A percentile compares a stretch with the other conserved stretches of the same genome.
These are phyloP conservation scores for Xanthorhoe spadicearia DNA, from an alignment of 2,888 invertebrate genomes.

Conservation along the genomic window DNA sequence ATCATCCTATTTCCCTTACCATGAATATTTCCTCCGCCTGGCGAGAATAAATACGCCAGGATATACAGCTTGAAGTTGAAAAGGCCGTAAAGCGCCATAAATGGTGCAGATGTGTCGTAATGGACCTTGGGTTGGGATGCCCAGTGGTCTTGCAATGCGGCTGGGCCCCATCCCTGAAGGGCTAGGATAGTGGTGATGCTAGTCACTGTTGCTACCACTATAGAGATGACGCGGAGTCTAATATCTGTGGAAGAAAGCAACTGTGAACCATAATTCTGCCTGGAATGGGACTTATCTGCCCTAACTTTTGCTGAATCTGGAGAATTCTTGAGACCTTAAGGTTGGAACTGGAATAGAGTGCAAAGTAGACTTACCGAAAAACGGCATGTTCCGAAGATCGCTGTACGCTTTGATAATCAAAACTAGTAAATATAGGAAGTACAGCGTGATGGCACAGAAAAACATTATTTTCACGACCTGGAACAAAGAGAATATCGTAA, in stretches of 20 bases:
- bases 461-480: constrained; percentile 96
- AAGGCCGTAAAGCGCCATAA: constrained; percentile 97
- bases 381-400: constrained; percentile 98
- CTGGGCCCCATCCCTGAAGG: constrained; percentile 93
- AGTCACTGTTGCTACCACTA: constrained; percentile 92
- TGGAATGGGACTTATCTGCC: background rate
- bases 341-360: too few relatives aligned
- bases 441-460: constrained; percentile 92
- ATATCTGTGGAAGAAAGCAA: constrained; percentile 87
- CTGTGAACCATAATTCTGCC: background rate
- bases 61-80: constrained; percentile 97
- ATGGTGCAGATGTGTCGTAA: constrained; percentile 96
- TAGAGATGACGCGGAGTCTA: constrained; percentile 94
- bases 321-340: too few relatives aligned
- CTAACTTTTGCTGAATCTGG: background rate
- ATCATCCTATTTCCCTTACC: constrained; percentile 83
- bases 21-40: constrained; percentile 91
- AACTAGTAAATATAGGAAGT: constrained; percentile 93
- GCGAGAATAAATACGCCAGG: constrained; percentile 97
- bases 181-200: constrained; percentile 90
- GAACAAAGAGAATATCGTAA: constrained; percentile 30
- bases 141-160: constrained; percentile 96
- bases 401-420: constrained; percentile 95
- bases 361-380: constrained; percentile 91
- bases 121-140: constrained; percentile 94